Evolutionary conservation across 1,140 invertebrate genomes (phyloP).

Genomic region (Aphis gossypii): DNA sequence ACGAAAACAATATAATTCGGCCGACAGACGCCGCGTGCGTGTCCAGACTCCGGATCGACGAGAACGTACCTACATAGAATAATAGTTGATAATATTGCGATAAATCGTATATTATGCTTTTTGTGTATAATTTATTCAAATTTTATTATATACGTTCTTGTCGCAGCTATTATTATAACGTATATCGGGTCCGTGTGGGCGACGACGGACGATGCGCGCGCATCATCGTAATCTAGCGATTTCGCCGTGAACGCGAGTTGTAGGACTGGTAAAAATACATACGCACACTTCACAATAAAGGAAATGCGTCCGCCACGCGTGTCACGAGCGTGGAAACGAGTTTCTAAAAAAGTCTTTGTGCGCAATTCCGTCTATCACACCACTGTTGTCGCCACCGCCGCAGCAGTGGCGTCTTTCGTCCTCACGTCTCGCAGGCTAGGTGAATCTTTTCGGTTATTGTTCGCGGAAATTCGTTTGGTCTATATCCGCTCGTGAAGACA

Average conservation of each 20-base stretch:
- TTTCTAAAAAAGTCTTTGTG: slow-evolving; percentile 44
- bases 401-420: not conserved
- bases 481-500: not conserved
- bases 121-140: not conserved
- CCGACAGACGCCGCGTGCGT: not conserved
- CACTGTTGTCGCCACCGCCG: not conserved
- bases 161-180: not conserved
- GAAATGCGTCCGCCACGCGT: slow-evolving; percentile 29
- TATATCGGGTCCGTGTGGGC: not conserved
- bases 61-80: not conserved
- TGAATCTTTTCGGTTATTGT: not conserved
- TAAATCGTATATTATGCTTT: not conserved
- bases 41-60: not conserved
- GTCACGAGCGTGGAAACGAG: slow-evolving; percentile 34
- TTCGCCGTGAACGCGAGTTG: slow-evolving; percentile 1
- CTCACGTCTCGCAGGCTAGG: not conserved
- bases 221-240: not conserved
- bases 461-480: not conserved
- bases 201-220: slow-evolving; percentile 3
- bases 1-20: not conserved
- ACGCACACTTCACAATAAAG: not conserved
- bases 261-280: not conserved
- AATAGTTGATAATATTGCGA: not conserved
- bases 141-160: not conserved
- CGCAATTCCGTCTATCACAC: not conserved